Evolutionary conservation across 2,113 vertebrate genomes (phyloP).

Genomic region (Cyprinodon brontotheroides): DNA sequence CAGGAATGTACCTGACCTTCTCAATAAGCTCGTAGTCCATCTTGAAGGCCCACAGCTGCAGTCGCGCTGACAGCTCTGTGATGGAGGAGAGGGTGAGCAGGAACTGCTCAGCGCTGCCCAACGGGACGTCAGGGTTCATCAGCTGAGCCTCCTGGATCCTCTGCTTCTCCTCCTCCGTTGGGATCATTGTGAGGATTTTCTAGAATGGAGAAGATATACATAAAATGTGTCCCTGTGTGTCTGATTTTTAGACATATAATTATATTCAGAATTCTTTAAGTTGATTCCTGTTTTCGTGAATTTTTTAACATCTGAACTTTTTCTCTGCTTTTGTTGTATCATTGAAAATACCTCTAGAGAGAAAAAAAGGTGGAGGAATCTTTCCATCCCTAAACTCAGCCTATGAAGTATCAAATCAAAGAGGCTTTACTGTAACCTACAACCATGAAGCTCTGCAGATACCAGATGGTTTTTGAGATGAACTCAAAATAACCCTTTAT

Average conservation of each 20-base stretch:
- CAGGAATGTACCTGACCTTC: conserved; percentile 83
- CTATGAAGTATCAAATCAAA: conserved; percentile 56
- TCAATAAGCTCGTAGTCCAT: conserved; percentile 96
- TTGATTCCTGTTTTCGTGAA: conserved; percentile 39
- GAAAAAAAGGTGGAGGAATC: conserved; percentile 30
- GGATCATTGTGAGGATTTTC: conserved; percentile 99
- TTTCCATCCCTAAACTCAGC: conserved; percentile 30
- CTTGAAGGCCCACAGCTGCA: conserved; percentile 99
- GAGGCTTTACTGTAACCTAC: conserved; percentile 45
- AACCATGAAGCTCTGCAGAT: conserved; percentile 47
- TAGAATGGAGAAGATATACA: conserved; percentile 53
- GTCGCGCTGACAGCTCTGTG: conserved; percentile 91
- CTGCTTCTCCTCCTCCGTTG: conserved; percentile 95
- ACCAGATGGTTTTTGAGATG: conserved; percentile 38
- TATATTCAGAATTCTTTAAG: conserved; percentile 30
- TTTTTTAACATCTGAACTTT: conserved; percentile 56
- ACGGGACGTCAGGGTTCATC: conserved; percentile 88
- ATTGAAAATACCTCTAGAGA: conserved; percentile 27
- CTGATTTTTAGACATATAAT: neutral
- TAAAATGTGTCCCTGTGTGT: neutral
- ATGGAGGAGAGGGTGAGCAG: conserved; percentile 96
- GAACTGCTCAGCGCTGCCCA: conserved; percentile 96
- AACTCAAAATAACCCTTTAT: conserved; percentile 52
- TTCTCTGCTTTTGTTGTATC: conserved; percentile 34
- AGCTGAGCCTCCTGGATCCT: conserved; percentile 97